These are phyloP conservation scores for Crax fasciolata DNA, from an alignment of 2,797 vertebrate genomes.

Conservation along the genomic window DNA sequence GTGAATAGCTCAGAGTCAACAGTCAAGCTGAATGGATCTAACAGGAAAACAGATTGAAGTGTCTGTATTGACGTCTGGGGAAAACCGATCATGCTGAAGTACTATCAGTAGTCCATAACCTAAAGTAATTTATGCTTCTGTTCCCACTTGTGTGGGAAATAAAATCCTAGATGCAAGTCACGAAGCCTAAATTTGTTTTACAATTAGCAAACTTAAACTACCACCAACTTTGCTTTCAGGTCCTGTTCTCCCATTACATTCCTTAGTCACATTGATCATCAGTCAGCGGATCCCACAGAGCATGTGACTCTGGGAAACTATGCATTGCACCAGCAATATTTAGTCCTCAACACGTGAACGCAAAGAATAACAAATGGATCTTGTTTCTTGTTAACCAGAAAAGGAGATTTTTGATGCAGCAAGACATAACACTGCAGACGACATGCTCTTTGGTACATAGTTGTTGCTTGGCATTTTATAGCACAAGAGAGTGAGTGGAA, in stretches of 20 bases:
- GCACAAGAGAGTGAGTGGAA: background rate
- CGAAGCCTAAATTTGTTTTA: background rate
- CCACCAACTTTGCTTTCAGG: background rate
- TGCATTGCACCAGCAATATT: background rate
- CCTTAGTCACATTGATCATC: background rate
- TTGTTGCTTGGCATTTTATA: background rate
- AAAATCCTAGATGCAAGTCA: background rate
- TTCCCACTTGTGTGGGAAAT: background rate
- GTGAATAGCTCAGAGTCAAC: background rate
- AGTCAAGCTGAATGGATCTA: rapidly evolving
- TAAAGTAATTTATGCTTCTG: background rate
- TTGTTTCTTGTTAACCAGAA: background rate
- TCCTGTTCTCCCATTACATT: background rate
- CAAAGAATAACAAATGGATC: background rate
- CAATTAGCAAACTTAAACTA: background rate
- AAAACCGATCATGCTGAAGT: background rate
- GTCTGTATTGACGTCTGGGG: background rate
- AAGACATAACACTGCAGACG: background rate
- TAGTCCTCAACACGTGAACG: background rate
- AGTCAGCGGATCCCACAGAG: background rate
- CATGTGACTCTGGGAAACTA: conserved; percentile 26
- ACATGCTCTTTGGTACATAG: background rate
- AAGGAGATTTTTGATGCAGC: background rate
- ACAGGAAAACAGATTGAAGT: background rate
- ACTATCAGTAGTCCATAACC: background rate